Conservation (phyloP, 2,888 invertebrate species). For the Amblyjoppa proteus region DNA sequence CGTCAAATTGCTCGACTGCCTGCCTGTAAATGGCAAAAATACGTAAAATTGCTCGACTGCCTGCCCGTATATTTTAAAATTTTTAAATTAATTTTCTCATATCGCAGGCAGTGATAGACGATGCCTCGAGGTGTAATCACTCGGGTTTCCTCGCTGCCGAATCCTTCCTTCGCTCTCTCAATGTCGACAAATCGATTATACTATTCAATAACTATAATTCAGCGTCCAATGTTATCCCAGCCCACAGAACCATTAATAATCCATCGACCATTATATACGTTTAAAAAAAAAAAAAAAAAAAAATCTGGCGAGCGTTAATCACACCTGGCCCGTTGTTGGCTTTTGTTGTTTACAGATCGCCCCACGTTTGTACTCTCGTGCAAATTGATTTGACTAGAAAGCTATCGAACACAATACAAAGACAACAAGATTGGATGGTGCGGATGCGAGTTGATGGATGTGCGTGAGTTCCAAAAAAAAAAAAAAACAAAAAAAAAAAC, state of each 20-base stretch:
- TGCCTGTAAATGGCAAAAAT: slow-evolving; percentile 34
- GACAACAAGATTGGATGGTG: slow-evolving; percentile 84
- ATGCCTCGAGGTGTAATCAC: slow-evolving; percentile 3
- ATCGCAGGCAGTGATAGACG: slow-evolving; percentile 14
- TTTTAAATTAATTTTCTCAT: slow-evolving; percentile 6
- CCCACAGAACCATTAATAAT: slow-evolving; percentile 23
- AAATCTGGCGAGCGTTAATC: slow-evolving; percentile 68
- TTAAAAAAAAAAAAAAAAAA: slow-evolving; percentile 56
- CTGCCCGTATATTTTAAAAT: background rate
- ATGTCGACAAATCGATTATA: slow-evolving; percentile 64
- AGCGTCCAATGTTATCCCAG: slow-evolving; percentile 29
- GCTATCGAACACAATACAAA: slow-evolving; percentile 84
- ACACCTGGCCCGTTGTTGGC: slow-evolving; percentile 77
- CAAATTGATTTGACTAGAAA: slow-evolving; percentile 84
- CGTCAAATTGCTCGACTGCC: slow-evolving; percentile 27
- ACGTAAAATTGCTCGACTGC: slow-evolving; percentile 23
- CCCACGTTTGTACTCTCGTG: slow-evolving; percentile 83
- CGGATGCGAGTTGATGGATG: slow-evolving; percentile 84
- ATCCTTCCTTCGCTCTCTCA: slow-evolving; percentile 64
- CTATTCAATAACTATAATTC: slow-evolving; percentile 7
- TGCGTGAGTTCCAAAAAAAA: slow-evolving; percentile 81
- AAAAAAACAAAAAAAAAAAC: slow-evolving; percentile 55
- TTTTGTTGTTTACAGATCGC: slow-evolving; percentile 84
- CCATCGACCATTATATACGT: slow-evolving; percentile 43
- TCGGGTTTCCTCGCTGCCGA: background rate